Conservation (phyloP, 2,888 invertebrate species). For the Corythucha ciliata region DNA sequence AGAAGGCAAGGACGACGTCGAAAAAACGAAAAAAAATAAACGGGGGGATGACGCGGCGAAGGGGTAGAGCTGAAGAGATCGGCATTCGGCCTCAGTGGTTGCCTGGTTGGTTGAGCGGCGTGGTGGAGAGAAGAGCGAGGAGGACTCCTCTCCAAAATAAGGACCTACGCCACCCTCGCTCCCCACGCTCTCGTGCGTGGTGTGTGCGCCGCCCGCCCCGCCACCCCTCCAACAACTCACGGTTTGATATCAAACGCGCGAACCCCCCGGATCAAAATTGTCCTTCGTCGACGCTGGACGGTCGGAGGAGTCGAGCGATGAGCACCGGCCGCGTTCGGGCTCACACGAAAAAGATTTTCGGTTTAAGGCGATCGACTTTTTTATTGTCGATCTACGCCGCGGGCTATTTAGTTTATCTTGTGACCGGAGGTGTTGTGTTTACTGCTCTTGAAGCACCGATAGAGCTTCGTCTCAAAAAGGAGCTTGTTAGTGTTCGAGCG, state of each 20-base stretch:
- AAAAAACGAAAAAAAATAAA: too few species aligned
- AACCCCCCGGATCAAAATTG: background rate
- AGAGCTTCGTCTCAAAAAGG: constrained; percentile 49
- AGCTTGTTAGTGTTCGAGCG: constrained; percentile 47
- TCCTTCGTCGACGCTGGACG: background rate
- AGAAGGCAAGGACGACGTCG: too few species aligned
- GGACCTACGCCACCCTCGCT: background rate
- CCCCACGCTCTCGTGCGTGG: background rate
- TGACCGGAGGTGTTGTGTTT: constrained; percentile 58
- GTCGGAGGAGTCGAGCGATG: too few species aligned
- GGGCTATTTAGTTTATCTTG: constrained; percentile 54
- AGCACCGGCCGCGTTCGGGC: constrained; percentile 31
- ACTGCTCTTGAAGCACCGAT: constrained; percentile 55
- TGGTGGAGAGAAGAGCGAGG: too few species aligned
- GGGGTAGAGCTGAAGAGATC: too few species aligned
- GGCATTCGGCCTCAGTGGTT: too few species aligned
- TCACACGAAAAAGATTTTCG: constrained; percentile 41
- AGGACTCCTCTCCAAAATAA: background rate
- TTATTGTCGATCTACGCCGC: constrained; percentile 48
- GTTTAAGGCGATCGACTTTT: constrained; percentile 48
- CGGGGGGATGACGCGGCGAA: too few species aligned
- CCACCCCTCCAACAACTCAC: too few species aligned
- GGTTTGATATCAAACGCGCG: background rate
- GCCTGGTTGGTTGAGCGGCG: too few species aligned
- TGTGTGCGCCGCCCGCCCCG: too few species aligned